Evolutionary conservation across 2,113 vertebrate species (phyloP).

Genomic region (Chinchilla lanigera): DNA sequence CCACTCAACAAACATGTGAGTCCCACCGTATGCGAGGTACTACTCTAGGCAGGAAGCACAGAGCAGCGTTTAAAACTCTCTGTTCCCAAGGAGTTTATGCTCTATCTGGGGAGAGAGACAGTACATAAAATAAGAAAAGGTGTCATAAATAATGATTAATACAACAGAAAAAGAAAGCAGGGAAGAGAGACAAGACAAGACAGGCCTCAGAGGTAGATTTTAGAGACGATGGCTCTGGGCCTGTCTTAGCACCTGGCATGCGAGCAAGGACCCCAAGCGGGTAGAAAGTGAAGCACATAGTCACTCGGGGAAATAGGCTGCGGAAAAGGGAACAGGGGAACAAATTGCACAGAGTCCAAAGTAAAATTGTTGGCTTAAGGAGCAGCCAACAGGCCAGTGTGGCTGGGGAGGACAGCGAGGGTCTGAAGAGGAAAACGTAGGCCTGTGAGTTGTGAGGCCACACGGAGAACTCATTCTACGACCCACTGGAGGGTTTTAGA

Average conservation of each 20-base stretch:
- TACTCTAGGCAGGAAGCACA: not conserved
- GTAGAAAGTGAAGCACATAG: not conserved
- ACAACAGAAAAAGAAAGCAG: not conserved
- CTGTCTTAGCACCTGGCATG: not conserved
- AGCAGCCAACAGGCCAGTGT: too few relatives aligned
- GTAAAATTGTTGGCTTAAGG: too few relatives aligned
- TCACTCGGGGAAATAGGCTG: not conserved
- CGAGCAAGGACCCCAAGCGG: not conserved
- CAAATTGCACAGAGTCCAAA: not conserved
- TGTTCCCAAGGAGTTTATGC: not conserved
- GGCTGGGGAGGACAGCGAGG: not conserved
- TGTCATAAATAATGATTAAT: not conserved
- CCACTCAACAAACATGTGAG: not conserved
- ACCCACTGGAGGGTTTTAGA: rapidly evolving
- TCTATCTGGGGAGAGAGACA: not conserved
- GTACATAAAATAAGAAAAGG: constrained; percentile 12
- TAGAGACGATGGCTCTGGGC: not conserved
- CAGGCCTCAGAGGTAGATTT: not conserved
- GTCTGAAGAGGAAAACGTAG: not conserved
- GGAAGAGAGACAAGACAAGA: not conserved
- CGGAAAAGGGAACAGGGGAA: not conserved
- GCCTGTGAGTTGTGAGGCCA: too few relatives aligned
- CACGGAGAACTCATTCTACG: not conserved
- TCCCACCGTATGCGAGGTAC: too few relatives aligned
- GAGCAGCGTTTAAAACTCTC: not conserved